Evolutionary conservation across 2,797 vertebrate genomes (phyloP), one percentile per base, ranked within the genome.

Genomic region (Enteromius fasciolatus): DNA sequence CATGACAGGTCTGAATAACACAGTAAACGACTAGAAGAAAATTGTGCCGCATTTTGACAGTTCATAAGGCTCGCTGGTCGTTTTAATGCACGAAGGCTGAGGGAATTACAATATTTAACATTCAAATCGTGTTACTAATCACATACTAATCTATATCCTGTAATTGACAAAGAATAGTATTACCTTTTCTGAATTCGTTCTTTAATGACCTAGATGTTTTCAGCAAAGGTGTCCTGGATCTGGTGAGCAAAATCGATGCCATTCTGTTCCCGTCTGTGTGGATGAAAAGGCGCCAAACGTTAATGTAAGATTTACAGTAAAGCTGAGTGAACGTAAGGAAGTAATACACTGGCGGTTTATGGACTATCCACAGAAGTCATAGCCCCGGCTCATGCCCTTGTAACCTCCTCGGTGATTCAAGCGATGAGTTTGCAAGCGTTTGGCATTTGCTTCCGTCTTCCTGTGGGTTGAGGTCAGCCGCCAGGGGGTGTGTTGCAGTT

Each of bases 241-340:
- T 93, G 18, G 92, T 93, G 80, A 95, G 93, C 86, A 95, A 89
- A 90, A 96, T 95, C 90, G 95, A 93, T 90, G 95, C 95, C 95
- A 96, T 96, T 88, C 44, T 90, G 83, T 84, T 64, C 64, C 31
- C 87, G 77, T 85, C 9, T 69, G 48, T 63, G 3, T 31, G 14
- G 39, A 36, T 74, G 44, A 73, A 69, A 59, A 66, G 18, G 20
- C 15, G 67, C 23, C 3, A 23, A 68, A 52, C 10, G 81, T 78
- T 39, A 59, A 81, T 69, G 52, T 46, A 41, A 25, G 36, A 48
- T 48, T 41, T 46, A 36, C 44, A 54, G 25, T 36, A 10, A 63
- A 15, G 46, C 17, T 48, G 70, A 4, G 48, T 31, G 12, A 52
- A 76, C 14, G 64, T 50, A 28, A 20, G 7, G 31, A 41, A 10